Evolutionary conservation across 2,113 vertebrate genomes (phyloP).

Genomic region (Noturus placidus): DNA sequence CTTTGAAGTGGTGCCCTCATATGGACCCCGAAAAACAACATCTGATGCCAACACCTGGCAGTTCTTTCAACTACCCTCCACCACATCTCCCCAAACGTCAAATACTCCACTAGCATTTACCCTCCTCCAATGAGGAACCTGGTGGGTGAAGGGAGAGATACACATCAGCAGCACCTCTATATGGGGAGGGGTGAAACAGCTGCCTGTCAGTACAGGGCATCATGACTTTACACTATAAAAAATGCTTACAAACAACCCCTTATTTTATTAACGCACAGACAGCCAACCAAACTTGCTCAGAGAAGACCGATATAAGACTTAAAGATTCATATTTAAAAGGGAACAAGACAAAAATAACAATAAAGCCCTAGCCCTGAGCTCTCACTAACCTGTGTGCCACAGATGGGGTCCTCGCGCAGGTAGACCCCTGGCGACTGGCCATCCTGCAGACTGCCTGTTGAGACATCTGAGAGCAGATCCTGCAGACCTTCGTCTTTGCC

Average conservation of each 20-base stretch:
- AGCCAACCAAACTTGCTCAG: background rate
- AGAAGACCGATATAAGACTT: background rate
- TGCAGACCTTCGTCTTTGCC: slow-evolving; percentile 88
- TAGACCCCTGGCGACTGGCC: slow-evolving; percentile 87
- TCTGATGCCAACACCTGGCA: slow-evolving; percentile 78
- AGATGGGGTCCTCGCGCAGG: slow-evolving; percentile 90
- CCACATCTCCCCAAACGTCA: slow-evolving; percentile 47
- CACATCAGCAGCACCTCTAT: slow-evolving; percentile 63
- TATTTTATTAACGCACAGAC: background rate
- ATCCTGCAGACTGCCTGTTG: slow-evolving; percentile 86
- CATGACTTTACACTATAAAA: slow-evolving; percentile 10
- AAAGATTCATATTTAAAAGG: background rate
- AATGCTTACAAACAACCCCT: background rate
- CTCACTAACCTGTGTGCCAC: slow-evolving; percentile 86
- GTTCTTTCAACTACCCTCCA: slow-evolving; percentile 61
- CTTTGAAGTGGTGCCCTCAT: slow-evolving; percentile 75
- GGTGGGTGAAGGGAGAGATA: slow-evolving; percentile 50
- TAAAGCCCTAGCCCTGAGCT: background rate
- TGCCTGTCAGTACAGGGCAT: slow-evolving; percentile 21
- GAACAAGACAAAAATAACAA: background rate
- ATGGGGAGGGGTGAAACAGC: slow-evolving; percentile 44
- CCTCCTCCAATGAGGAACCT: slow-evolving; percentile 49
- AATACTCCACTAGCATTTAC: slow-evolving; percentile 59
- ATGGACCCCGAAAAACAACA: slow-evolving; percentile 70
- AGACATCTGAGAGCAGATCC: slow-evolving; percentile 91